Base-by-base conservation (phyloP, 2,797 vertebrate species). In the Syndactyla subalaris region DNA sequence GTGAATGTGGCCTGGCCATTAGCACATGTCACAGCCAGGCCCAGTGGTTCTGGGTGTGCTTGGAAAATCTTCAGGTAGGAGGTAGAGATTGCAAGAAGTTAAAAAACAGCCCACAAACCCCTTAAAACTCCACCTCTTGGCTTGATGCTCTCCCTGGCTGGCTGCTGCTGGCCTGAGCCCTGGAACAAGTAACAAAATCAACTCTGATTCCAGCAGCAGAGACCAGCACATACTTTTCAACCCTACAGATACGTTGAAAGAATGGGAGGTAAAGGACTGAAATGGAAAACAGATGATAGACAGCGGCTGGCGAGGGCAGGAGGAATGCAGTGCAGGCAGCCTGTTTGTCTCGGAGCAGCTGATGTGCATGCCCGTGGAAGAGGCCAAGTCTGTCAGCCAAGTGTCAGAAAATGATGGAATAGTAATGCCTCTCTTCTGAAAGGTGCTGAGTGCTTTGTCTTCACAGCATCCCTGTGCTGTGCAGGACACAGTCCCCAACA, bases 271-370 rank as follows among this genome's bases (percentile, higher is more conserved):
- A 66, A 82, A 93, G 51, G 76, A 51, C 43, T 90, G 89, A 92
- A 95, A 96, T 94, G 85, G 76, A 94, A 96, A 97, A 67, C 95
- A 96, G 94, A 96, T 96, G 95, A 96, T 85, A 84, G 93, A 72
- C 71, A 58, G 84, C 48, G 70, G 76, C 92, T 94, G 91, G 88
- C 4, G 9, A 92, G 91, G 78, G 1, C 52, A 81, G 88, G 57
- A 92, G 63, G 93, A 96, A 94, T 94, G 94, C 76, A 54, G 63
- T 2, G 41, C 85, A 90, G 94, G 83, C 88, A 81, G 89, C 77
- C 94, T 0, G 2, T 93, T 85, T 70, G 75, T 94, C 88, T 95
- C 3, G 0, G 75, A 75, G 81, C 17, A 52, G 73, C 67, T 88
- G 83, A 18, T 51, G 14, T 61, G 43, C 61, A 29, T 59, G 51